Evolutionary conservation across 2,113 vertebrate species (phyloP), one percentile per base, ranked within the genome.

Genomic region (Gnathonemus echidnorhynchus): DNA sequence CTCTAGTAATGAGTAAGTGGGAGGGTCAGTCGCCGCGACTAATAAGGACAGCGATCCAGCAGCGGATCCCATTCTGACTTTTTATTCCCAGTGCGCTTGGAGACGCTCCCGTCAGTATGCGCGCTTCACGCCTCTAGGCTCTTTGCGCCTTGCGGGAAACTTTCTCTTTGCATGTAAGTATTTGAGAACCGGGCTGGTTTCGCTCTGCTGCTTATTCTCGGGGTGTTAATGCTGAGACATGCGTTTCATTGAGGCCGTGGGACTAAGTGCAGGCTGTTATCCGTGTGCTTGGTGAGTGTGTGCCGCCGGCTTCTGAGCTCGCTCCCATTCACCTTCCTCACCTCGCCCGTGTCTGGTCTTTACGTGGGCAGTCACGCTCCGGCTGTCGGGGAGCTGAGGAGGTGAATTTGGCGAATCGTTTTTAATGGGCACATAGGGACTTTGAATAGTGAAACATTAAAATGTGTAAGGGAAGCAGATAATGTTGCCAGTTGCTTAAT

Each of bases 21-120:
- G 98, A 98, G 98, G 98, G 97, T 97, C 97, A 98, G 96, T 93
- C 92, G n/a, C 94, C 93, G 95, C 93, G 96, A 98, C 98, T 98
- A 98, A 98, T 98, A 99, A 98, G 97, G 97, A 97, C 96, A 96
- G 95, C 94, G 96, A 97, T 96, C 96, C 94, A 95, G 95, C 93
- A 62, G 90, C 93, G 93, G 95, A 95, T 94, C 94, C 95, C 94
- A 95, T 95, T 94, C 93, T 94, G 94, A 96, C 95, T 96, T 96
- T 90, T 94, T 94, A 95, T 95, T 96, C 93, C 92, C 94, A 95
- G 95, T 95, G 93, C 52, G 92, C 91, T 91, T 94, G 92, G 94
- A 93, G 95, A 93, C 91, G 93, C 93, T 93, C 93, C 93, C 92
- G 52, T 49, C 86, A 92, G 91, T 88, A 92, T 92, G 92, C 58